phyloP scores from a whole-genome alignment of 2,113 vertebrate species.

The Brachypodius melanocephalos region DNA sequence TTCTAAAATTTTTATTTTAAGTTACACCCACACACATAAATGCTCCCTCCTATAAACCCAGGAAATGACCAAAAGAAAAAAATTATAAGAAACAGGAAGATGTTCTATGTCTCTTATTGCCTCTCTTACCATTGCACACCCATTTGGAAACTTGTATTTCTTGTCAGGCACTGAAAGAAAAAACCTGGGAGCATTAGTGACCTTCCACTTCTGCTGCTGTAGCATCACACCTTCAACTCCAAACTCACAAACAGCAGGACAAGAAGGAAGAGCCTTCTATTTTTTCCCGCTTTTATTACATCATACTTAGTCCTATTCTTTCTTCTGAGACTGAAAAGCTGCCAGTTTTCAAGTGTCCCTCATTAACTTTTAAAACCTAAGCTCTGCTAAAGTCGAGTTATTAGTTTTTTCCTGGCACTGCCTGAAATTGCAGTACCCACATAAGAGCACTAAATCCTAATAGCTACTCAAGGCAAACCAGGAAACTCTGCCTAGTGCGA shows the following conservation, averaged over 20 bases:
- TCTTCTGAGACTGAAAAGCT: constrained; percentile 33
- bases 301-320: neutral
- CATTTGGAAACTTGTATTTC: constrained; percentile 20
- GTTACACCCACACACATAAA: constrained; percentile 22
- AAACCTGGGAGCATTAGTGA: neutral
- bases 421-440: constrained; percentile 16
- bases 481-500: neutral
- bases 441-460: constrained; percentile 25
- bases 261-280: neutral
- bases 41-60: neutral
- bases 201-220: neutral
- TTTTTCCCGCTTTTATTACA: neutral
- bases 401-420: constrained; percentile 64
- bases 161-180: neutral
- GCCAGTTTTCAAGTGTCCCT: constrained; percentile 66
- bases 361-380: constrained; percentile 62
- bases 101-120: neutral
- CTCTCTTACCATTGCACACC: neutral
- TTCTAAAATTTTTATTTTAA: neutral
- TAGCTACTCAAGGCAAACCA: constrained; percentile 4
- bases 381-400: constrained; percentile 45
- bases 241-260: neutral
- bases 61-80: neutral
- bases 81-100: neutral
- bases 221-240: neutral